Evolutionary conservation across 2,797 vertebrate genomes (phyloP).

Genomic region (Furcifer pardalis): DNA sequence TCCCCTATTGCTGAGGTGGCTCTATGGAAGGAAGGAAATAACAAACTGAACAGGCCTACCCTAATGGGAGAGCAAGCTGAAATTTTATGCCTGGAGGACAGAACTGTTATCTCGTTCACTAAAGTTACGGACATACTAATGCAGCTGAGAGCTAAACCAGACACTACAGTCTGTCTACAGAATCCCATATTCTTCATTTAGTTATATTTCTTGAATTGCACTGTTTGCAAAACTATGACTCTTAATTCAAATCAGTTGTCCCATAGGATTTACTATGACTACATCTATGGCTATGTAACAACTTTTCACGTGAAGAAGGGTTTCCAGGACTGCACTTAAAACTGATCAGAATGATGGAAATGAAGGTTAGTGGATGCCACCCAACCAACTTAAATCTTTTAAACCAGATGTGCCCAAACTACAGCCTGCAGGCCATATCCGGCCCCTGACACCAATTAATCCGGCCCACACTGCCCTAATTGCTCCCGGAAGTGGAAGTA

Average conservation of each 20-base stretch:
- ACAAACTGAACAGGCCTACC: conserved; percentile 42
- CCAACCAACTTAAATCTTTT: background rate
- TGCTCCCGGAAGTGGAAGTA: too few relatives aligned
- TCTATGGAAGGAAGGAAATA: background rate
- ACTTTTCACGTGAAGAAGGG: background rate
- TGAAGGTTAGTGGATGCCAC: background rate
- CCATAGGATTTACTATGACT: background rate
- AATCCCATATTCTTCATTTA: conserved; percentile 65
- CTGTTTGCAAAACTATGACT: conserved; percentile 55
- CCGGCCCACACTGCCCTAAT: too few relatives aligned
- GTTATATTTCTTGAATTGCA: background rate
- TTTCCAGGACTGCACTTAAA: background rate
- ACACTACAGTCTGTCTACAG: conserved; percentile 35
- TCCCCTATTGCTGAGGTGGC: background rate
- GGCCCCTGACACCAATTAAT: too few relatives aligned
- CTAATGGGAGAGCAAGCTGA: conserved; percentile 33
- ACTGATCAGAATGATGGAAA: background rate
- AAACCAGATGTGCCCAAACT: too few relatives aligned
- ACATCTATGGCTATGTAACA: background rate
- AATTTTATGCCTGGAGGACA: conserved; percentile 56
- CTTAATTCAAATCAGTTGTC: conserved; percentile 2
- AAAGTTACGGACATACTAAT: conserved; percentile 62
- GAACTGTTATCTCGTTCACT: conserved; percentile 67
- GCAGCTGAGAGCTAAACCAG: conserved; percentile 68
- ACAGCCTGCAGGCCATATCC: too few relatives aligned